These are phyloP conservation scores for Adelosebastes latens DNA, from an alignment of 2,797 vertebrate genomes.

Conservation along the genomic window DNA sequence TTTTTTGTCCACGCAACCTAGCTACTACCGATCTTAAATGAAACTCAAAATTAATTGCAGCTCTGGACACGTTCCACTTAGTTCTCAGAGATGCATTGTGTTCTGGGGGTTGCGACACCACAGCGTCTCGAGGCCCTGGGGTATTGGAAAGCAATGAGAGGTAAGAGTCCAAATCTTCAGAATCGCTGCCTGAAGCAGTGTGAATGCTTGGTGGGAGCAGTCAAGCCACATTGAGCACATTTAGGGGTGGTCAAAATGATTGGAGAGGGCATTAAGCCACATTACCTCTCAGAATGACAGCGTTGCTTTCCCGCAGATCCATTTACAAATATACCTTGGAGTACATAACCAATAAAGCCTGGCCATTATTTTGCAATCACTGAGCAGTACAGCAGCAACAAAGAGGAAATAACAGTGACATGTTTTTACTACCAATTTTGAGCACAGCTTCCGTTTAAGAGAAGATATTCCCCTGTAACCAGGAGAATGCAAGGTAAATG, in stretches of 20 bases:
- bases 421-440: conserved; percentile 28
- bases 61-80: background rate
- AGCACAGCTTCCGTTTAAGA: background rate
- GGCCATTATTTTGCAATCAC: conserved; percentile 56
- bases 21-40: background rate
- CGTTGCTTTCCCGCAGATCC: conserved; percentile 39
- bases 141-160: conserved; percentile 48
- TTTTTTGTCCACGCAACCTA: background rate
- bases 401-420: conserved; percentile 17
- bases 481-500: background rate
- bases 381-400: conserved; percentile 19
- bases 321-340: conserved; percentile 53
- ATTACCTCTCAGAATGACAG: conserved; percentile 64
- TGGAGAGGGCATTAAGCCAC: conserved; percentile 68
- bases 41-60: background rate
- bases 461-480: background rate
- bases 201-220: conserved; percentile 49
- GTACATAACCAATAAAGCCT: conserved; percentile 50
- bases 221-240: conserved; percentile 73
- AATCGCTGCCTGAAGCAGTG: conserved; percentile 45
- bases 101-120: conserved; percentile 28
- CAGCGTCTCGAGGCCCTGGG: conserved; percentile 12
- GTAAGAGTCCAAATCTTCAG: conserved; percentile 62
- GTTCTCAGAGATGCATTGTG: conserved; percentile 24
- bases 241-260: conserved; percentile 60